Evolutionary conservation across 2,888 invertebrate genomes (phyloP).

Genomic region (Strigamia crassipes): DNA sequence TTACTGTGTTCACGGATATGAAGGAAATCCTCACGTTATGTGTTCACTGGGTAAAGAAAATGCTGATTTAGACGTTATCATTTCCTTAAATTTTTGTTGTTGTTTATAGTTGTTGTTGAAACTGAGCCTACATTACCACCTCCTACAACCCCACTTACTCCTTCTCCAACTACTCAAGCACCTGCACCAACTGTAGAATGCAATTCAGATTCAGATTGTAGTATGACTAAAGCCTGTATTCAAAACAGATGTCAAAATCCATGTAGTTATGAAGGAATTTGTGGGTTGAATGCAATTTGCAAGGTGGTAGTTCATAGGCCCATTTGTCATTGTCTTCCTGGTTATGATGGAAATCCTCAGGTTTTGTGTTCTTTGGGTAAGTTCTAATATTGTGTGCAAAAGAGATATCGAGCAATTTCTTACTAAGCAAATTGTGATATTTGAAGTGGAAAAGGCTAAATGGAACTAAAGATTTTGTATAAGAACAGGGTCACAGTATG

Average conservation of each 20-base stretch:
- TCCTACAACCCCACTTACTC: constrained; percentile 16
- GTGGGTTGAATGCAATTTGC: constrained; percentile 82
- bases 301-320: constrained; percentile 83
- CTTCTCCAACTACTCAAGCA: constrained; percentile 10
- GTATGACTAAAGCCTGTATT: constrained; percentile 81
- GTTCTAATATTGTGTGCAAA: constrained; percentile 39
- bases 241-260: constrained; percentile 84
- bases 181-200: constrained; percentile 49
- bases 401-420: background rate
- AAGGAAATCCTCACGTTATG: constrained; percentile 52
- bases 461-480: no score
- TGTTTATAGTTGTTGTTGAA: background rate
- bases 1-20: constrained; percentile 64
- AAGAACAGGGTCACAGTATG: no score
- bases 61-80: background rate
- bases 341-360: constrained; percentile 68
- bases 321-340: constrained; percentile 74
- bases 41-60: constrained; percentile 55
- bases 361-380: constrained; percentile 30
- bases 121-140: background rate
- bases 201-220: constrained; percentile 78
- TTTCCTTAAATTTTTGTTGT: background rate
- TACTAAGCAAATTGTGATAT: no score
- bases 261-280: constrained; percentile 69
- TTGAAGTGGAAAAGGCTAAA: no score